Conservation (phyloP, 2,113 vertebrate species). For the Gracilinanus agilis region DNA sequence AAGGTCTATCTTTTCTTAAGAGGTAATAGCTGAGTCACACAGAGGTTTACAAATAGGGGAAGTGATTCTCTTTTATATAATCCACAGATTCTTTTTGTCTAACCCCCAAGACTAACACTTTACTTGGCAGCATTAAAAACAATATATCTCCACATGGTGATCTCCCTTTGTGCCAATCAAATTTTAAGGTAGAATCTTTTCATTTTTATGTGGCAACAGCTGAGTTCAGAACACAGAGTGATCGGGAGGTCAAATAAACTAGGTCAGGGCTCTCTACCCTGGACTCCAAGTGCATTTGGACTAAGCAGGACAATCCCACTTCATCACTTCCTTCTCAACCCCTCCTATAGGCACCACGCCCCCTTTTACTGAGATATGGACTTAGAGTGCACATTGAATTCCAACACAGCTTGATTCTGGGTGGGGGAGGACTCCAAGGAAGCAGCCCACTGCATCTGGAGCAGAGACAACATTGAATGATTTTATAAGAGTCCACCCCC, state of each 20-base stretch:
- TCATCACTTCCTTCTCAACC: not conserved
- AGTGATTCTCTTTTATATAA: not conserved
- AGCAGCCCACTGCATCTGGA: not conserved
- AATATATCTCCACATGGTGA: not conserved
- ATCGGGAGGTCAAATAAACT: not conserved
- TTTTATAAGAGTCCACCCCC: not conserved
- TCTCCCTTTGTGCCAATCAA: not conserved
- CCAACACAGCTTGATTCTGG: not conserved
- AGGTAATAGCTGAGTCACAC: not conserved
- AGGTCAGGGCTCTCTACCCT: not conserved
- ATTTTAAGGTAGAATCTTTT: not conserved
- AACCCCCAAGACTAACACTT: not conserved
- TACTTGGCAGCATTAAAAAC: not conserved
- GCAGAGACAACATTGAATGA: not conserved
- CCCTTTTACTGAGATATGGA: not conserved
- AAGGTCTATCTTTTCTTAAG: not conserved
- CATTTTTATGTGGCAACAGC: not conserved
- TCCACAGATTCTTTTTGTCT: not conserved
- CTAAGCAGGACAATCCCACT: not conserved
- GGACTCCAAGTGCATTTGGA: not conserved
- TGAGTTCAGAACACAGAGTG: not conserved
- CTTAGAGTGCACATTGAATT: not conserved
- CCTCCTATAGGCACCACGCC: not conserved
- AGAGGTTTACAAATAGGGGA: not conserved
- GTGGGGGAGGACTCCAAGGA: not conserved